Conservation (phyloP, 2,113 vertebrate genomes). For the Pelecanus crispus region DNA sequence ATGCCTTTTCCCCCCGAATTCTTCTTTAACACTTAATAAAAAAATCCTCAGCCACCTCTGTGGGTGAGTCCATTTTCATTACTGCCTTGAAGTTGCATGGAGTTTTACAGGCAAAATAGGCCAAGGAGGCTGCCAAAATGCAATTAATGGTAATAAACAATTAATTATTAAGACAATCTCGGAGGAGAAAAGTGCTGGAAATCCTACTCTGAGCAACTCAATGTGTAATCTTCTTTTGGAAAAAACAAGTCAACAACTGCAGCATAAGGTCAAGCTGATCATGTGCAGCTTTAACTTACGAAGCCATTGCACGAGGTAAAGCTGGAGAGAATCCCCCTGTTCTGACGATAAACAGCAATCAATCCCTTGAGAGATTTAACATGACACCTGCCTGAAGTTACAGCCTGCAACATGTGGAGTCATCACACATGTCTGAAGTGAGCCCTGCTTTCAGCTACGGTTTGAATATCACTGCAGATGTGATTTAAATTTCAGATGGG, state of each 20-base stretch:
- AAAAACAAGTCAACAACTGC: neutral
- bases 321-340: neutral
- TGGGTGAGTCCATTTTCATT: neutral
- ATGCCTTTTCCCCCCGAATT: neutral
- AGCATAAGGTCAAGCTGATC: conserved; percentile 16
- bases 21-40: neutral
- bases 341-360: neutral
- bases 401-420: neutral
- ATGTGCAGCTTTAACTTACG: neutral
- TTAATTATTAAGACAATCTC: neutral
- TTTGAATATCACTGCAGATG: neutral
- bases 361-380: neutral
- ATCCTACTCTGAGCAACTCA: neutral
- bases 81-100: neutral
- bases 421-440: neutral
- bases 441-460: accelerated
- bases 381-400: neutral
- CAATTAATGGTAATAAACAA: neutral
- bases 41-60: neutral
- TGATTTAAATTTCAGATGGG: neutral
- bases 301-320: neutral
- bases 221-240: neutral
- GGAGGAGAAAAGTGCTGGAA: neutral
- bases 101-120: neutral
- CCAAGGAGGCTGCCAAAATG: neutral